Evolutionary conservation across 2,113 vertebrate genomes (phyloP).

Genomic region (Campylorhamphus procurvoides): DNA sequence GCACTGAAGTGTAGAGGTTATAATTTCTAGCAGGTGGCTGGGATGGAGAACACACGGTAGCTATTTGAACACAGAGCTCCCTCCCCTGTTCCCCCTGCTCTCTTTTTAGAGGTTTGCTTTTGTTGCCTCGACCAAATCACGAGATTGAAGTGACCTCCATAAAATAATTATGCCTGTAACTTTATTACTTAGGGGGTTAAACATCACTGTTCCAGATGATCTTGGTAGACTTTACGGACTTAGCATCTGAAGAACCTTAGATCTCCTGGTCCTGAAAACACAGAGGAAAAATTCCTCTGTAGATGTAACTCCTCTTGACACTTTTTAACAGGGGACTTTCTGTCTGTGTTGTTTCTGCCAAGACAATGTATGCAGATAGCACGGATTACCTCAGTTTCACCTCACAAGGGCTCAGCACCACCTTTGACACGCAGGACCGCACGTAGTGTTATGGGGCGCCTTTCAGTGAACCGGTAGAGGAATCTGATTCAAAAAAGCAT

Average conservation of each 20-base stretch:
- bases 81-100: neutral
- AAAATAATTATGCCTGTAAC: neutral
- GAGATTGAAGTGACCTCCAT: neutral
- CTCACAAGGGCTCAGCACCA: neutral
- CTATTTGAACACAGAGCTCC: neutral
- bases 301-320: neutral
- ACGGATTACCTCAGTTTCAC: neutral
- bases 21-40: slow-evolving; percentile 70
- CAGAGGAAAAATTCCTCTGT: neutral
- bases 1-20: slow-evolving; percentile 41
- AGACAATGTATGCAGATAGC: neutral
- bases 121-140: neutral
- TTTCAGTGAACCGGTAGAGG: neutral
- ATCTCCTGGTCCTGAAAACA: neutral
- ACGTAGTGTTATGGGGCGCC: neutral
- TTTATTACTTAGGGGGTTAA: neutral
- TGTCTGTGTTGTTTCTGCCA: slow-evolving; percentile 9
- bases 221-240: neutral
- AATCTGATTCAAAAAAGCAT: neutral
- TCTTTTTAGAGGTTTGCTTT: neutral
- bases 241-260: neutral
- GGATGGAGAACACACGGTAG: neutral
- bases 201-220: neutral
- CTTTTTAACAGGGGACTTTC: neutral
- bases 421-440: neutral